phyloP scores from a whole-genome alignment of 2,113 vertebrate species.

The Condylura cristata region DNA sequence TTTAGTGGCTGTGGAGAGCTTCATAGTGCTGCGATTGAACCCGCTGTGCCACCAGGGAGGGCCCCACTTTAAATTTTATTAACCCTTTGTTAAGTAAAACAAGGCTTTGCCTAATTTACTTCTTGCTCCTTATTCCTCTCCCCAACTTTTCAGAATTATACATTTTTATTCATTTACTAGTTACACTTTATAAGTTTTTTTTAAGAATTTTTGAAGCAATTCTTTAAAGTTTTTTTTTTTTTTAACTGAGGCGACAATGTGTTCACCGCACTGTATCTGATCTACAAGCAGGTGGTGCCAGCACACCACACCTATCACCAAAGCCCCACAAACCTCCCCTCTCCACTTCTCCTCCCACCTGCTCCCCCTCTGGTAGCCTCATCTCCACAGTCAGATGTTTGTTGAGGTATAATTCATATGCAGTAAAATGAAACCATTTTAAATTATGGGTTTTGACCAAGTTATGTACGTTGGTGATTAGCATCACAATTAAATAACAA shows the following conservation, averaged over 20 bases:
- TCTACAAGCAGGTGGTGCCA: too few species aligned
- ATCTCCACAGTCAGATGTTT: too few species aligned
- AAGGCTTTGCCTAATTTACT: background rate
- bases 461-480: background rate
- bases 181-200: background rate
- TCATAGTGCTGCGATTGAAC: too few species aligned
- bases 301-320: too few species aligned
- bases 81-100: background rate
- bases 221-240: background rate
- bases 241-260: background rate
- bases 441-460: background rate
- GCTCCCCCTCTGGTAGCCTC: too few species aligned
- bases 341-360: too few species aligned
- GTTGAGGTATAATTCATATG: background rate
- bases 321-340: too few species aligned
- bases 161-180: background rate
- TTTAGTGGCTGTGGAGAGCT: too few species aligned
- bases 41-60: too few species aligned
- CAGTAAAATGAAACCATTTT: background rate
- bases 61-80: background rate
- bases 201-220: background rate
- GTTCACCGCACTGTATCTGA: too few species aligned
- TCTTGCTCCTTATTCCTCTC: background rate
- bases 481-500: background rate
- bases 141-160: background rate